These are phyloP conservation scores for Dipodomys stephensi DNA, from an alignment of 2,113 vertebrate genomes.

Conservation along the genomic window DNA sequence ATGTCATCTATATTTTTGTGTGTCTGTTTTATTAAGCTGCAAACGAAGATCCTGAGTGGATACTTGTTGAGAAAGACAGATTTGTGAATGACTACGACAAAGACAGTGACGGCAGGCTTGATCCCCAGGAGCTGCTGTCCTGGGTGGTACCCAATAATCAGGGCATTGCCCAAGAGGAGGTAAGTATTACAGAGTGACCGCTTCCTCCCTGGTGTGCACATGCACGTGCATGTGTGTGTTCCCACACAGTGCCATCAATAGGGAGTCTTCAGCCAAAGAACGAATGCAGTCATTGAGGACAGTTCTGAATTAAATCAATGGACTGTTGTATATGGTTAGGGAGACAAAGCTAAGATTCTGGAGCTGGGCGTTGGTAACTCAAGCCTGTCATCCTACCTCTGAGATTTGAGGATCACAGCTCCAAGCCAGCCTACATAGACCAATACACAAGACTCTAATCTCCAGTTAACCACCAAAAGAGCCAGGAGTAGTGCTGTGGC, in stretches of 20 bases:
- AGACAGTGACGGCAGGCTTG: constrained; percentile 92
- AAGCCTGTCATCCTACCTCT: too few relatives aligned
- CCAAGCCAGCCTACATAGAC: too few relatives aligned
- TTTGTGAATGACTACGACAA: constrained; percentile 97
- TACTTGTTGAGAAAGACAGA: constrained; percentile 94
- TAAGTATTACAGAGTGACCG: constrained; percentile 63
- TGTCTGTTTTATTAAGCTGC: constrained; percentile 83
- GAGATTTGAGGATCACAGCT: too few relatives aligned
- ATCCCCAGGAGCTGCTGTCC: constrained; percentile 92
- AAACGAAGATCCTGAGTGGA: constrained; percentile 94
- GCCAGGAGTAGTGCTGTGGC: too few relatives aligned
- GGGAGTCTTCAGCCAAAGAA: neutral
- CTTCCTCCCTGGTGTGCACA: too few relatives aligned
- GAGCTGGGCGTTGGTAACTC: too few relatives aligned
- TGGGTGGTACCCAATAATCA: constrained; percentile 98
- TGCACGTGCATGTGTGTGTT: too few relatives aligned
- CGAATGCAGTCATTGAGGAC: neutral
- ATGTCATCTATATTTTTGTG: constrained; percentile 47
- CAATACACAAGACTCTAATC: too few relatives aligned
- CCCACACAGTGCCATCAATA: neutral
- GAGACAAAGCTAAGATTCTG: neutral
- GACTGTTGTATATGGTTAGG: neutral
- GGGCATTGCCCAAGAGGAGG: constrained; percentile 96
- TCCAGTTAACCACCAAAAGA: too few relatives aligned
- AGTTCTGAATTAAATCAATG: neutral